These are phyloP conservation scores for Gryon sp. DNA, from an alignment of 1,140 invertebrate genomes.

Conservation along the genomic window DNA sequence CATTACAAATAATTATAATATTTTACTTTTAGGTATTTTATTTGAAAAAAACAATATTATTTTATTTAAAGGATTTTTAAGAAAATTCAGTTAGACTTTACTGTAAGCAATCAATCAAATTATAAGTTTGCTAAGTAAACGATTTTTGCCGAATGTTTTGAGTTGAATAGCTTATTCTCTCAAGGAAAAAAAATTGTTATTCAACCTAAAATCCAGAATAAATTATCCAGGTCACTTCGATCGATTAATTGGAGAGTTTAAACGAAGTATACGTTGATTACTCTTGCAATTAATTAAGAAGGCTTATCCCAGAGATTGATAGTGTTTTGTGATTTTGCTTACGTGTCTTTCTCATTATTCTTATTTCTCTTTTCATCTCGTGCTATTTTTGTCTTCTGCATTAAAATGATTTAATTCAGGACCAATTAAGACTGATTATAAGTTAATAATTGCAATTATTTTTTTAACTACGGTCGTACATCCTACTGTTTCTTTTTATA, in stretches of 20 bases:
- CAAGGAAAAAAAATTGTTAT: constrained; percentile 22
- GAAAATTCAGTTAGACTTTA: too few relatives aligned
- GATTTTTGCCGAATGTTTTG: too few relatives aligned
- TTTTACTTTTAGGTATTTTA: too few relatives aligned
- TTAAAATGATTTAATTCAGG: constrained; percentile 37
- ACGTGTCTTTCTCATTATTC: constrained; percentile 25
- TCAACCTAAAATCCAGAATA: too few relatives aligned
- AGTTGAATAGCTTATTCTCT: too few relatives aligned
- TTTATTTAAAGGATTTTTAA: too few relatives aligned
- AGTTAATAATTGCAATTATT: constrained; percentile 9
- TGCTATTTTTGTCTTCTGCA: constrained; percentile 20
- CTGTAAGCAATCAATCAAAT: too few relatives aligned
- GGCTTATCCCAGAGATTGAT: constrained; percentile 38
- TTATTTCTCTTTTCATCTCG: constrained; percentile 7
- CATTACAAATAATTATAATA: too few relatives aligned
- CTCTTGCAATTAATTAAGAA: constrained; percentile 43
- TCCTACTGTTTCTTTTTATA: constrained; percentile 25
- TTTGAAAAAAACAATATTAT: too few relatives aligned
- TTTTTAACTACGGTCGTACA: too few relatives aligned
- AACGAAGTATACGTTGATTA: constrained; percentile 19
- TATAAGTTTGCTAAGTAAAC: too few relatives aligned
- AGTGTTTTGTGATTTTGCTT: constrained; percentile 23
- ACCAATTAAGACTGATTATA: constrained; percentile 21
- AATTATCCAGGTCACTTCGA: constrained; percentile 29
- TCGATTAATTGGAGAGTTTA: constrained; percentile 29